Conservation (phyloP, 2,888 invertebrate species). For the Dryocosmus kuriphilus region DNA sequence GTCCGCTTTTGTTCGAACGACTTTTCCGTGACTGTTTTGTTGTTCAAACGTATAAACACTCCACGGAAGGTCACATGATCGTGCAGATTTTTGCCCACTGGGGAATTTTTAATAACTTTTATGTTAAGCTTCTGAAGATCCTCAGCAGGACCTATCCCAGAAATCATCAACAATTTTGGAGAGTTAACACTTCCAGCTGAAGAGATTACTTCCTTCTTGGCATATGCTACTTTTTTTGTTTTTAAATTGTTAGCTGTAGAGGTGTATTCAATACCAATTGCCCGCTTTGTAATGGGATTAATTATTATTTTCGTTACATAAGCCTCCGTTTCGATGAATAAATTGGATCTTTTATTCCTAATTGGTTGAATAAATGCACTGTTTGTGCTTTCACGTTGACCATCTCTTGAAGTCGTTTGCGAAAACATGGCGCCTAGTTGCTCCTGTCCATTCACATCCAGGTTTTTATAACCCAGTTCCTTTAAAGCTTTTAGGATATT, state of each 20-base stretch:
- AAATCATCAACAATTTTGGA: constrained; percentile 89
- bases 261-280: constrained; percentile 85
- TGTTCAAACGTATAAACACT: constrained; percentile 69
- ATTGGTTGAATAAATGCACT: constrained; percentile 17
- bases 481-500: too few species aligned
- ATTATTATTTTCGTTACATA: too few species aligned
- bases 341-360: constrained; percentile 58
- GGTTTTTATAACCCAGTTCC: constrained; percentile 62
- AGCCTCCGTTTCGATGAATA: constrained; percentile 32
- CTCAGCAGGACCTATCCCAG: constrained; percentile 83
- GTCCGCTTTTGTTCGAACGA: constrained; percentile 67
- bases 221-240: constrained; percentile 80
- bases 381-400: too few species aligned
- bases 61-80: constrained; percentile 84
- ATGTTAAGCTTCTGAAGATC: too few species aligned
- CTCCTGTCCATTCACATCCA: constrained; percentile 81
- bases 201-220: constrained; percentile 87
- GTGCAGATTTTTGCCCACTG: constrained; percentile 89
- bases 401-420: too few species aligned
- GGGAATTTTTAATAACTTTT: too few species aligned
- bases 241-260: constrained; percentile 80
- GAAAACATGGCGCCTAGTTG: constrained; percentile 82
- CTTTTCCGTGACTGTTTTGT: constrained; percentile 63
- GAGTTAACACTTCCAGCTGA: constrained; percentile 92
- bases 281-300: too few species aligned